Evolutionary conservation across 2,888 invertebrate genomes (phyloP), one percentile per base, ranked within the genome.

Genomic region (Zaprionus obscuricornis): DNA sequence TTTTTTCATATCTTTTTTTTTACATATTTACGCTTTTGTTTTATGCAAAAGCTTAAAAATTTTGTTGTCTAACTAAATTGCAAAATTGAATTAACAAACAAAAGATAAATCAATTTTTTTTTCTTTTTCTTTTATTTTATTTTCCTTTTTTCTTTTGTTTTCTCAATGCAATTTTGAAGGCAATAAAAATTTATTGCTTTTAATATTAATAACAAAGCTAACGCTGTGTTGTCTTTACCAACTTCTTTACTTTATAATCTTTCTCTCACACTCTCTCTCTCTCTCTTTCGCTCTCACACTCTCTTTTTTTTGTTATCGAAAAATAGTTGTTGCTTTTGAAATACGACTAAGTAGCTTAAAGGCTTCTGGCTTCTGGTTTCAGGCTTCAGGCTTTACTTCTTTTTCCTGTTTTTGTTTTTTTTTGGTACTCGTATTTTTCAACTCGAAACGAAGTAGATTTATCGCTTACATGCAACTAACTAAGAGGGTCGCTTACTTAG

Each of bases 341-440:
- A 55, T 64, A 64, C 55, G 42, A 16, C 55, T 67, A 79, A 78
- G 79, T 76, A 71, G 83, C 83, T 83, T 76, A 83, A 74, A 56
- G 58, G 75, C 73, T 66, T 68, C 42, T 37, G 17, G 36, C 50
- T 55, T 37, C 36, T 50, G 51, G 47, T 51, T 54, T 54, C 24
- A 43, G 16, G n/a, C n/a, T n/a, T n/a, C n/a, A n/a, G n/a, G n/a
- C n/a, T n/a, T 20, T 43, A 14, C 14, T 29, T 2, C 8, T 16
- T 42, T 39, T 18, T 24, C 14, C 3, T 10, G 5, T 39, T 13
- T 39, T 13, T 42, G 10, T 31, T 20, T 27, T 46, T 31, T 37
- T 37, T 39, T 46, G 37, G 42, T n/a, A n/a, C n/a, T 52, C 34
- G 33, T 31, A 64, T 58, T 58, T 54, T 26, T 31, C 33, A 10